Conservation (phyloP, 1,140 invertebrate genomes). For the Megalopta genalis region DNA sequence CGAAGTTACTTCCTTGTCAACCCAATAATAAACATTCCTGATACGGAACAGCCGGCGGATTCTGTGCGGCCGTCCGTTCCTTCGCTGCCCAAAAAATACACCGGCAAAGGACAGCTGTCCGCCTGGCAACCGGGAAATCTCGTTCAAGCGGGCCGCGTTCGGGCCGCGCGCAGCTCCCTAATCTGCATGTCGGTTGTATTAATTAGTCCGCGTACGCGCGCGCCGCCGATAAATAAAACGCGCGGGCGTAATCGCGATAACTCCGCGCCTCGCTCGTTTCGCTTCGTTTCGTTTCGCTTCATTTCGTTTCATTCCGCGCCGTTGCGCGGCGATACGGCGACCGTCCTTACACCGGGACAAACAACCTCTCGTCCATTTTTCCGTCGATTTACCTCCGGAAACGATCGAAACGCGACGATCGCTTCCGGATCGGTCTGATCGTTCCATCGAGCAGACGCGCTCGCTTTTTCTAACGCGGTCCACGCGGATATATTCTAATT, state of each 20-base stretch:
- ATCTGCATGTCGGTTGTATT: constrained; percentile 46
- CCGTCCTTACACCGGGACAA: no score
- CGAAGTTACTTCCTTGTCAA: no score
- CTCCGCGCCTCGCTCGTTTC: constrained; percentile 18
- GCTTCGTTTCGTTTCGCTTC: constrained; percentile 2
- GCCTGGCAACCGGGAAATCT: background rate
- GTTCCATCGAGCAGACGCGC: no score
- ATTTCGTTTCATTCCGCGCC: background rate
- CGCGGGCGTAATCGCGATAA: constrained; percentile 35
- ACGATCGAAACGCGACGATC: no score
- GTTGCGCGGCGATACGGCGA: no score
- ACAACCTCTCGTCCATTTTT: no score
- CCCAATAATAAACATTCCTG: no score
- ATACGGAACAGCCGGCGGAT: no score
- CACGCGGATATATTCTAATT: no score
- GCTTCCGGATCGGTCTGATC: no score
- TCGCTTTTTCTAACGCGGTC: no score
- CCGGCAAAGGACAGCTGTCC: background rate
- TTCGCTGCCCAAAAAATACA: background rate
- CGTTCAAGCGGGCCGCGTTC: background rate
- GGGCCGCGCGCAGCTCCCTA: background rate
- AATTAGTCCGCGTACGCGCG: constrained; percentile 27
- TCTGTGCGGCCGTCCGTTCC: background rate
- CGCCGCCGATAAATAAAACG: constrained; percentile 40
- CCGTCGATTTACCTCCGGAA: no score